These are phyloP conservation scores for Cavia porcellus DNA, from an alignment of 2,113 vertebrate species.

Conservation along the genomic window DNA sequence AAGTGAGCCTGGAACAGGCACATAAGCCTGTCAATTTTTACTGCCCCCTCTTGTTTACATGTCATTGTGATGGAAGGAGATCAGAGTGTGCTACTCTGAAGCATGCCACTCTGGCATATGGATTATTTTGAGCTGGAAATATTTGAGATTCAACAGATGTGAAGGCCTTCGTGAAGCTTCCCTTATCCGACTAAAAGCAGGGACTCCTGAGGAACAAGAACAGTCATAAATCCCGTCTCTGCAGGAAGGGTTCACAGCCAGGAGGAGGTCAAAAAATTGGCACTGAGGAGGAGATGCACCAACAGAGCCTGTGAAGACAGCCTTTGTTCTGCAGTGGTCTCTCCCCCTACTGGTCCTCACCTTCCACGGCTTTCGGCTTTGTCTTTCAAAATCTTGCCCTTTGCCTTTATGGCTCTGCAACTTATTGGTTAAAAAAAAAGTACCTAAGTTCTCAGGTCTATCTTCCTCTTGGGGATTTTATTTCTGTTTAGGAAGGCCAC, in stretches of 20 bases:
- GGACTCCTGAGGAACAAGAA: constrained; percentile 20
- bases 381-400: not conserved
- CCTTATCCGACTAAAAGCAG: constrained; percentile 29
- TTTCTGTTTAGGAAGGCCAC: constrained; percentile 23
- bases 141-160: constrained; percentile 52
- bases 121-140: constrained; percentile 62
- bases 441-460: not conserved
- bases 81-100: not conserved
- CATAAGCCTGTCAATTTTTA: constrained; percentile 26
- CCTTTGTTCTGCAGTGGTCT: not conserved
- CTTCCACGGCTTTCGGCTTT: not conserved
- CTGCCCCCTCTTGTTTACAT: not conserved
- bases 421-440: not conserved
- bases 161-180: not conserved
- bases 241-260: not conserved
- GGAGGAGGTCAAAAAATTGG: not conserved
- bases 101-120: constrained; percentile 3
- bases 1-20: not conserved
- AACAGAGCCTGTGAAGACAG: not conserved
- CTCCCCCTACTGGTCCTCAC: not conserved
- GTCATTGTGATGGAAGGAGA: not conserved
- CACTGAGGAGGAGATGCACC: not conserved
- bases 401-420: not conserved
- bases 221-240: not conserved
- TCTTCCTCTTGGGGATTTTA: not conserved